These are phyloP conservation scores for Nipponacmea schrenckii DNA, from an alignment of 2,888 invertebrate genomes.

Conservation along the genomic window DNA sequence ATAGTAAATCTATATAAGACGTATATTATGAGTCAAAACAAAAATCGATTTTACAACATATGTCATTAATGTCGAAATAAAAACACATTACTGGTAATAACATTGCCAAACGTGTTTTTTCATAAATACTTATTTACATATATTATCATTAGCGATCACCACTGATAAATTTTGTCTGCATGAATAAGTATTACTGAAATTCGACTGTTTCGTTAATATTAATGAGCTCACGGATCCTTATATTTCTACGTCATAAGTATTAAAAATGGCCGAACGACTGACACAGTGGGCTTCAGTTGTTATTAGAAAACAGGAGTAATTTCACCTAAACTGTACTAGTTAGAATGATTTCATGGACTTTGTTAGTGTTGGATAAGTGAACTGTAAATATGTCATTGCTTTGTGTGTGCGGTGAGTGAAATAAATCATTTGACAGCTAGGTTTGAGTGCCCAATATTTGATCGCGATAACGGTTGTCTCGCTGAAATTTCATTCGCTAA, in stretches of 20 bases:
- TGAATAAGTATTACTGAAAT: too few species aligned
- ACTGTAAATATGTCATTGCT: slow-evolving; percentile 49
- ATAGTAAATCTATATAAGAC: too few species aligned
- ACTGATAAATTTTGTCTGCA: too few species aligned
- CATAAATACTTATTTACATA: too few species aligned
- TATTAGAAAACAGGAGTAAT: not conserved
- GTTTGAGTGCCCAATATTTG: not conserved
- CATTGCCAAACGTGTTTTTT: too few species aligned
- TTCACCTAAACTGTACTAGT: not conserved
- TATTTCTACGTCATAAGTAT: slow-evolving; percentile 1
- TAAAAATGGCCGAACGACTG: not conserved
- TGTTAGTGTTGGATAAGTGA: slow-evolving; percentile 4
- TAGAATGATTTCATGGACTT: slow-evolving; percentile 1
- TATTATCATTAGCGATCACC: too few species aligned
- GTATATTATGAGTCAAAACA: too few species aligned
- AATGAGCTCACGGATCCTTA: not conserved
- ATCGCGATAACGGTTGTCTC: too few species aligned
- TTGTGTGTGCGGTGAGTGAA: slow-evolving; percentile 53
- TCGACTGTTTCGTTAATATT: not conserved
- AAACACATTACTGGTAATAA: too few species aligned
- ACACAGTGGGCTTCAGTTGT: not conserved
- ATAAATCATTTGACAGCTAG: not conserved
- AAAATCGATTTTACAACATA: too few species aligned
- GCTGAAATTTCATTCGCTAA: too few species aligned
- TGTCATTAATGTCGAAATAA: too few species aligned